Conservation (phyloP, 2,888 invertebrate species). For the Morinoia aosen region DNA sequence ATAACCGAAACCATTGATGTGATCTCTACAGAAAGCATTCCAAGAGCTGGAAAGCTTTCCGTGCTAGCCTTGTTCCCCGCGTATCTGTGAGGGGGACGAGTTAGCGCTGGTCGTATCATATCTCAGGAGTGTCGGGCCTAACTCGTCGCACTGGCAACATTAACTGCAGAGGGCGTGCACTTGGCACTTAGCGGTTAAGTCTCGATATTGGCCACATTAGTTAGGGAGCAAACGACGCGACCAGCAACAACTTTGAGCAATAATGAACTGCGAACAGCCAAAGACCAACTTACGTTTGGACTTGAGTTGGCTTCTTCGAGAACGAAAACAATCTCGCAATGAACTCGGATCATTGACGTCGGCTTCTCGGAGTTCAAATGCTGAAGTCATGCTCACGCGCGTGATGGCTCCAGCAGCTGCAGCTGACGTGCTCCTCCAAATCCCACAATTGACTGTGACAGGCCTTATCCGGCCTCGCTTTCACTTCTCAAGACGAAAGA, state of each 20-base stretch:
- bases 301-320: neutral
- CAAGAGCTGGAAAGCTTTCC: neutral
- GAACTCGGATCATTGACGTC: neutral
- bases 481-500: neutral
- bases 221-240: slow-evolving; percentile 18
- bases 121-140: neutral
- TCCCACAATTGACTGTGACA: neutral
- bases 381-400: neutral
- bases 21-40: neutral
- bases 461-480: neutral
- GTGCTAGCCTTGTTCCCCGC: neutral
- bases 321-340: neutral
- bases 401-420: neutral
- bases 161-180: neutral
- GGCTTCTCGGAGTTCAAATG: neutral
- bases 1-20: neutral
- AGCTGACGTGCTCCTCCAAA: neutral
- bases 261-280: slow-evolving; percentile 35
- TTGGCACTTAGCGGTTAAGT: slow-evolving; percentile 40
- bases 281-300: slow-evolving; percentile 12
- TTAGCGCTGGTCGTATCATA: neutral
- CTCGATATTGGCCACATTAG: slow-evolving; percentile 40
- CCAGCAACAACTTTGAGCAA: slow-evolving; percentile 33
- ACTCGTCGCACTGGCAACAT: neutral
- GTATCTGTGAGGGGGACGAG: neutral